These are phyloP conservation scores for Halictus ligatus DNA, from an alignment of 2,888 invertebrate genomes.

Conservation along the genomic window DNA sequence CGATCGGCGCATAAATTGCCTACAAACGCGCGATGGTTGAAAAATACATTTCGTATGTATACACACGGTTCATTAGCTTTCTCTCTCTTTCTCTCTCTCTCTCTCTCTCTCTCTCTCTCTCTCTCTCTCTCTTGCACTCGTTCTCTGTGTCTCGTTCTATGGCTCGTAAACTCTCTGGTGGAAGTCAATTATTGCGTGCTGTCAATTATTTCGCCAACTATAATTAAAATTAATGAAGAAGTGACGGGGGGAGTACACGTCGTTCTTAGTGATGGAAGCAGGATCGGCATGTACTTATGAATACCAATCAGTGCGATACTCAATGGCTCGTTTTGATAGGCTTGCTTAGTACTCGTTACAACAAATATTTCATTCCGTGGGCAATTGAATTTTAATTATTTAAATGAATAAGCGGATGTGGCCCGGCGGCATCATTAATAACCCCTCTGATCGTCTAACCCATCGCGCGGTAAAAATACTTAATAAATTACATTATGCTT, in stretches of 20 bases:
- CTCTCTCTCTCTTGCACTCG: neutral
- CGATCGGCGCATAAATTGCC: constrained; percentile 42
- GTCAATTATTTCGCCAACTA: constrained; percentile 30
- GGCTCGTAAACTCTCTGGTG: constrained; percentile 37
- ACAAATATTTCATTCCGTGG: neutral
- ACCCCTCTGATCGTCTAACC: neutral
- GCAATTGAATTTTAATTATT: neutral
- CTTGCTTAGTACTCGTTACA: neutral
- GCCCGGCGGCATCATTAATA: neutral
- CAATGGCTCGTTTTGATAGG: neutral
- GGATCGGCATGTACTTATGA: constrained; percentile 1
- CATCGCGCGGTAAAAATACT: neutral
- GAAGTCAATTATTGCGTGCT: constrained; percentile 47
- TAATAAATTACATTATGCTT: neutral
- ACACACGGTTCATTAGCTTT: constrained; percentile 37
- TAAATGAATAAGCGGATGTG: neutral
- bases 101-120: neutral
- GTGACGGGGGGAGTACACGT: neutral
- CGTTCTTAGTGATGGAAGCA: constrained; percentile 8
- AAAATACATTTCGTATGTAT: constrained; percentile 34
- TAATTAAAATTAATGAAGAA: constrained; percentile 43
- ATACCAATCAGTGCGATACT: constrained; percentile 15
- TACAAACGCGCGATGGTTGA: constrained; percentile 18
- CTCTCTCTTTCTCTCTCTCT: constrained; percentile 4
- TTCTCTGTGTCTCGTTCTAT: constrained; percentile 5